Conservation (phyloP, 2,888 invertebrate species). For the Cheilosia vulpina region DNA sequence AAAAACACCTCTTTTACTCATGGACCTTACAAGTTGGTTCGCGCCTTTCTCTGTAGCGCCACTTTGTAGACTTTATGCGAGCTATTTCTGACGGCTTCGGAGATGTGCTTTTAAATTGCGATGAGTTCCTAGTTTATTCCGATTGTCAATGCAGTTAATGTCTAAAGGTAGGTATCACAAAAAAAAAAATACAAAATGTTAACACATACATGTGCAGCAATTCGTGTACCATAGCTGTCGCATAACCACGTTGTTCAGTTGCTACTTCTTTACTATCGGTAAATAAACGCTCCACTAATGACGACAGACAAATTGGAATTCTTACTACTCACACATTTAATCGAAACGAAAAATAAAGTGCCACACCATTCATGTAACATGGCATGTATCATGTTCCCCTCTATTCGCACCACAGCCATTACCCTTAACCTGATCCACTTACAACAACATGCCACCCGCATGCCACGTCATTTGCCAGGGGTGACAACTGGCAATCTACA, state of each 20-base stretch:
- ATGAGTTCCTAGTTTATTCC: no score
- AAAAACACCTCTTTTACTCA: no score
- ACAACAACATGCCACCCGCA: slow-evolving; percentile 60
- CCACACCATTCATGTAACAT: slow-evolving; percentile 14
- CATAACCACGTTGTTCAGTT: neutral
- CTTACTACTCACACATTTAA: slow-evolving; percentile 8
- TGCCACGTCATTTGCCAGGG: slow-evolving; percentile 34
- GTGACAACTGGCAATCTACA: slow-evolving; percentile 63
- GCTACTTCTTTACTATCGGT: slow-evolving; percentile 1
- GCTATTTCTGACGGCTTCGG: no score
- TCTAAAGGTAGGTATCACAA: no score
- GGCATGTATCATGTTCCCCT: slow-evolving; percentile 31
- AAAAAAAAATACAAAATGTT: no score
- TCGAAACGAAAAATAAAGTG: slow-evolving; percentile 1
- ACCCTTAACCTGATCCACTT: slow-evolving; percentile 65
- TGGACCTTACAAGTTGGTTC: no score
- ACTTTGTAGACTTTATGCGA: no score
- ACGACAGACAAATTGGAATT: slow-evolving; percentile 51
- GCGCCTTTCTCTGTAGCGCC: no score
- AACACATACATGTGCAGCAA: no score
- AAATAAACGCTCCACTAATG: slow-evolving; percentile 35
- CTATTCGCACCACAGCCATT: slow-evolving; percentile 33
- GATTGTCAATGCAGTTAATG: no score
- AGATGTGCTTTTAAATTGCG: no score
- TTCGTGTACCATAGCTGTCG: neutral